Conservation (phyloP, 2,797 vertebrate genomes). For the Pipistrellus pipistrellus region DNA sequence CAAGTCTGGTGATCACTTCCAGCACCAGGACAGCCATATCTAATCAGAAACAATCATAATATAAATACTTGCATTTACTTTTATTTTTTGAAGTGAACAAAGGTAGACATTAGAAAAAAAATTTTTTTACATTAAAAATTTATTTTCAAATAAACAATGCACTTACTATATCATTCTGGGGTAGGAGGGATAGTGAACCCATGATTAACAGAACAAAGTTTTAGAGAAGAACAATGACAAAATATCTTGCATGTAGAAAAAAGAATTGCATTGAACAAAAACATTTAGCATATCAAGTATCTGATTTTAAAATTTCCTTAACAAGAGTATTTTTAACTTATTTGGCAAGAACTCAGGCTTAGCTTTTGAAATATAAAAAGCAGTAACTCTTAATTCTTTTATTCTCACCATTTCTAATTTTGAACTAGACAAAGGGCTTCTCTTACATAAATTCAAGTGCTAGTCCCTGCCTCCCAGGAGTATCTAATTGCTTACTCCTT, state of each 20-base stretch:
- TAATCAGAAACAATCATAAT: slow-evolving; percentile 82
- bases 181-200: neutral
- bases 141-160: slow-evolving; percentile 52
- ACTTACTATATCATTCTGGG: neutral
- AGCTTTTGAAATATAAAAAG: slow-evolving; percentile 54
- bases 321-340: neutral
- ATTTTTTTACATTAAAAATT: slow-evolving; percentile 47
- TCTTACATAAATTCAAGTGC: neutral
- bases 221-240: slow-evolving; percentile 45
- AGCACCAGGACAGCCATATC: slow-evolving; percentile 96
- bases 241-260: neutral
- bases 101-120: neutral
- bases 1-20: slow-evolving; percentile 93
- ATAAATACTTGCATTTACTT: slow-evolving; percentile 44
- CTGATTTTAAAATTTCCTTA: slow-evolving; percentile 48
- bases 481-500: slow-evolving; percentile 45
- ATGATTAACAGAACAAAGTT: slow-evolving; percentile 58
- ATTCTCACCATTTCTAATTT: slow-evolving; percentile 37
- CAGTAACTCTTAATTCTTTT: slow-evolving; percentile 31
- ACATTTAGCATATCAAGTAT: slow-evolving; percentile 41
- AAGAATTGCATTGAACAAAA: slow-evolving; percentile 28
- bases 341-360: neutral
- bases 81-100: neutral
- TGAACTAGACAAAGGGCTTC: slow-evolving; percentile 6
- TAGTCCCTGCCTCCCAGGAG: neutral